These are phyloP conservation scores for Ectropis grisescens DNA, from an alignment of 1,140 invertebrate genomes.

Conservation along the genomic window DNA sequence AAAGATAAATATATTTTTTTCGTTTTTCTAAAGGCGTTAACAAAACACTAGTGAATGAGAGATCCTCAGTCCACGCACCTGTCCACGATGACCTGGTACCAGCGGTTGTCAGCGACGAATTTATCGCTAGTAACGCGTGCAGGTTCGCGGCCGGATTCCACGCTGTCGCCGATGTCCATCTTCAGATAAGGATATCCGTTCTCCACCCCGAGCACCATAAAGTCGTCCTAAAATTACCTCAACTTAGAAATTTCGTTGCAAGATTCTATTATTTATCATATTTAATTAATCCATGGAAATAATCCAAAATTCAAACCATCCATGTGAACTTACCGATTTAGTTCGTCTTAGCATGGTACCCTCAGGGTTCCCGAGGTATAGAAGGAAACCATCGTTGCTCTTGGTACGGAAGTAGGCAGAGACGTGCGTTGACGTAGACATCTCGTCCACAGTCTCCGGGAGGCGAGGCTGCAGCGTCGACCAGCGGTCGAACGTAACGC, in stretches of 20 bases:
- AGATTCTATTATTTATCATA: conserved; percentile 3
- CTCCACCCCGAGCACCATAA: conserved; percentile 91
- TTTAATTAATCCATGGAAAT: too few relatives aligned
- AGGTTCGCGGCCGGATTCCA: conserved; percentile 54
- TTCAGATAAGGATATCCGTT: conserved; percentile 89
- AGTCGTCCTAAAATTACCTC: conserved; percentile 81
- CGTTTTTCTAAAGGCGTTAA: too few relatives aligned
- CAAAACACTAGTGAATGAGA: too few relatives aligned
- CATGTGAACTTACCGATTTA: conserved; percentile 76
- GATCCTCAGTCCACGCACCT: too few relatives aligned
- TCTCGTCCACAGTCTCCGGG: conserved; percentile 83
- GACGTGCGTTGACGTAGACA: conserved; percentile 88
- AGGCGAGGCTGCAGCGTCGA: conserved; percentile 89
- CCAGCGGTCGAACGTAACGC: conserved; percentile 87
- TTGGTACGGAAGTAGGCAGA: conserved; percentile 90
- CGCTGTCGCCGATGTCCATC: conserved; percentile 90
- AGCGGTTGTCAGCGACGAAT: conserved; percentile 86
- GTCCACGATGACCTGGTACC: conserved; percentile 92
- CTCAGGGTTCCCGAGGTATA: conserved; percentile 92
- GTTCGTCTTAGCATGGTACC: conserved; percentile 76
- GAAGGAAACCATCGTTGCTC: conserved; percentile 84
- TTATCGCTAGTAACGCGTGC: conserved; percentile 81
- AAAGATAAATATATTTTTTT: too few relatives aligned
- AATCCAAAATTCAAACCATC: too few relatives aligned
- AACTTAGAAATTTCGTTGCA: conserved; percentile 1